Evolutionary conservation across 2,113 vertebrate genomes (phyloP), one percentile per base, ranked within the genome.

Genomic region (Penelope pileata): DNA sequence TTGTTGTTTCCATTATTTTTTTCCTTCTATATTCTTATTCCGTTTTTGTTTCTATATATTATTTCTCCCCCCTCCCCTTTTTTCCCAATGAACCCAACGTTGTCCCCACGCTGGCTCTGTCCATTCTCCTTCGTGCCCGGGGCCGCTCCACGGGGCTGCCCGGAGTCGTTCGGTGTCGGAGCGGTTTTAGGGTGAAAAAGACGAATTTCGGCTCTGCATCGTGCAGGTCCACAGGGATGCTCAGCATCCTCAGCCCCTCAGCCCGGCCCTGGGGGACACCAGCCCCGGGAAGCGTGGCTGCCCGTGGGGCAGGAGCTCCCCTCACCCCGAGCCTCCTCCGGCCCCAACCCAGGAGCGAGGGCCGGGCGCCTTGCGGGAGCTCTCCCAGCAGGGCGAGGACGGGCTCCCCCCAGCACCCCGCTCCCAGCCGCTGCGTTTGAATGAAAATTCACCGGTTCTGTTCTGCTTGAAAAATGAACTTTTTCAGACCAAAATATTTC

Each of bases 371-470:
- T n/a, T n/a, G n/a, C n/a, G 1, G 50, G 50, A 54, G 56, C 13
- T 26, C 47, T 26, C 21, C 4, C 0, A 2, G 36, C 6, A 1
- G 2, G 0, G 4, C 1, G 3, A 9, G 38, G n/a, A 43, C 45
- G 32, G 0, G 1, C 50, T 74, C 68, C 53, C 32, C 54, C 38
- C 53, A 63, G 36, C 50, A 16, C 51, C 77, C 38, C 1, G 0
- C 27, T 3, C 58, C 64, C n/a, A 5, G 17, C 32, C 14, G 1
- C 17, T 0, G 0, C n/a, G 2, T n/a, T 76, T 62, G 40, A 79
- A n/a, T 1, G 16, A 73, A 85, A 82, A 91, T 53, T 60, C 34
- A 19, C 32, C 14, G 73, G 22, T 69, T 83, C 56, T 76, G 29
- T 81, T 40, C 74, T 5, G 38, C 67, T 76, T 3, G 0, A 47